phyloP scores from a whole-genome alignment of 2,797 vertebrate genomes.

The Remorina albescens region DNA sequence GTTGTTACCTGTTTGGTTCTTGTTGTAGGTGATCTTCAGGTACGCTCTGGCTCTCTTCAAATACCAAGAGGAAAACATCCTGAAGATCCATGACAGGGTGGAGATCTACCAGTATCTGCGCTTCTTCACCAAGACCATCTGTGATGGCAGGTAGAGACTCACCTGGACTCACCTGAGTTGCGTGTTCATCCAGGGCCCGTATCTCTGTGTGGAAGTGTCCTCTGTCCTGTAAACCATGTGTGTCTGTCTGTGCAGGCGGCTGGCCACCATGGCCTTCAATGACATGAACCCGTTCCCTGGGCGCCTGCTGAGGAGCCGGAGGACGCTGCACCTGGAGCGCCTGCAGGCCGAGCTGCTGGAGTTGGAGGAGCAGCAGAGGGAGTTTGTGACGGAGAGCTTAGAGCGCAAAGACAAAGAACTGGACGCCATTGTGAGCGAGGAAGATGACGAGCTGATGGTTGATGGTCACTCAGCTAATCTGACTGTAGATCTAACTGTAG shows the following conservation, averaged over 20 bases:
- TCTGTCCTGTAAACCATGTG: too few species aligned
- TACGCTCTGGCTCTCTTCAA: conserved; percentile 96
- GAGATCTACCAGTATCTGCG: conserved; percentile 95
- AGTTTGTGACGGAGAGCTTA: conserved; percentile 82
- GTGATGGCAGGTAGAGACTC: conserved; percentile 87
- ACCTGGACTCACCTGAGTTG: not conserved
- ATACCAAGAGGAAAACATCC: conserved; percentile 93
- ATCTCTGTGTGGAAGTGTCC: too few species aligned
- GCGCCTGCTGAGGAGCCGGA: conserved; percentile 87
- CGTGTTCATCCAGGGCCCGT: too few species aligned
- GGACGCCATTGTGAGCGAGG: conserved; percentile 85
- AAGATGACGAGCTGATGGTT: conserved; percentile 89
- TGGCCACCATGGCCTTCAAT: conserved; percentile 90
- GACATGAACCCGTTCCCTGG: conserved; percentile 95
- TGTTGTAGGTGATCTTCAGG: conserved; percentile 92
- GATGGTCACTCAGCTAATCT: not conserved
- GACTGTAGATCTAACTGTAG: too few species aligned
- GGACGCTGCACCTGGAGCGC: conserved; percentile 85
- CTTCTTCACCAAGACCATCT: conserved; percentile 93
- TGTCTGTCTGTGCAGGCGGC: conserved; percentile 80
- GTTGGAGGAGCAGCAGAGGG: conserved; percentile 88
- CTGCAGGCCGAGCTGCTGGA: conserved; percentile 88
- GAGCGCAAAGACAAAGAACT: conserved; percentile 76
- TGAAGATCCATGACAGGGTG: conserved; percentile 89
- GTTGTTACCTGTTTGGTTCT: not conserved